A percentile compares a stretch with the other conserved stretches of the same genome.
phyloP scores from a whole-genome alignment of 2,888 invertebrate genomes.

The Arge pagana region DNA sequence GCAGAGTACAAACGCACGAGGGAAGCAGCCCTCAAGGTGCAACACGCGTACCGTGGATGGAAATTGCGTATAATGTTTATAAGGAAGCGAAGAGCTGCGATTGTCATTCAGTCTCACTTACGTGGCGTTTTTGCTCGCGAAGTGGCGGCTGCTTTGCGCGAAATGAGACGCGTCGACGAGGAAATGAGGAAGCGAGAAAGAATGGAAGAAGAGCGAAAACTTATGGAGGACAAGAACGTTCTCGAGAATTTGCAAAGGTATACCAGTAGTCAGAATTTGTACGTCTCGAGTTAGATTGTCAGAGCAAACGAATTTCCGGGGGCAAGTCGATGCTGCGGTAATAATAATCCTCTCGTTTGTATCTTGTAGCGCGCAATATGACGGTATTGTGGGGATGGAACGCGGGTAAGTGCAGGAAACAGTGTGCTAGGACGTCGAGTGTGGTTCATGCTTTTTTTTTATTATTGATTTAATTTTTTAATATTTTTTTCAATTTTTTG shows the following conservation, averaged over 20 bases:
- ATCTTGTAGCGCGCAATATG: constrained; percentile 61
- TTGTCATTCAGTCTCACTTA: constrained; percentile 84
- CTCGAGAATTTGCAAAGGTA: constrained; percentile 71
- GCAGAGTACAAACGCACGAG: constrained; percentile 71
- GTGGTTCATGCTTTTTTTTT: no score
- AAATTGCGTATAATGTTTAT: constrained; percentile 81
- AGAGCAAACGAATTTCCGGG: not conserved
- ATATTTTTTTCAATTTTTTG: no score
- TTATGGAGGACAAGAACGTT: constrained; percentile 62
- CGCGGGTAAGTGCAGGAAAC: constrained; percentile 58
- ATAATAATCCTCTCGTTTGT: constrained; percentile 41
- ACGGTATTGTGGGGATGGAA: constrained; percentile 62
- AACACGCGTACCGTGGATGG: constrained; percentile 86
- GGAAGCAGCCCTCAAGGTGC: constrained; percentile 74
- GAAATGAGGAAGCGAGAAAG: constrained; percentile 82
- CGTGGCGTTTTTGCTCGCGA: constrained; percentile 90
- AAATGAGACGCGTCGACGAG: constrained; percentile 85
- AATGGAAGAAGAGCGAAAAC: constrained; percentile 71
- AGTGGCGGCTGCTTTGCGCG: constrained; percentile 82
- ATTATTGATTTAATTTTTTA: no score
- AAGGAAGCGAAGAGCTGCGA: constrained; percentile 78
- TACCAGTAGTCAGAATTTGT: no score
- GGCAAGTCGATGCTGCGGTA: not conserved
- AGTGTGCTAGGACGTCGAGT: constrained; percentile 27
- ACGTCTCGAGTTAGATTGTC: not conserved